These are phyloP conservation scores for Mobula birostris DNA, from an alignment of 2,113 vertebrate species.

Conservation along the genomic window DNA sequence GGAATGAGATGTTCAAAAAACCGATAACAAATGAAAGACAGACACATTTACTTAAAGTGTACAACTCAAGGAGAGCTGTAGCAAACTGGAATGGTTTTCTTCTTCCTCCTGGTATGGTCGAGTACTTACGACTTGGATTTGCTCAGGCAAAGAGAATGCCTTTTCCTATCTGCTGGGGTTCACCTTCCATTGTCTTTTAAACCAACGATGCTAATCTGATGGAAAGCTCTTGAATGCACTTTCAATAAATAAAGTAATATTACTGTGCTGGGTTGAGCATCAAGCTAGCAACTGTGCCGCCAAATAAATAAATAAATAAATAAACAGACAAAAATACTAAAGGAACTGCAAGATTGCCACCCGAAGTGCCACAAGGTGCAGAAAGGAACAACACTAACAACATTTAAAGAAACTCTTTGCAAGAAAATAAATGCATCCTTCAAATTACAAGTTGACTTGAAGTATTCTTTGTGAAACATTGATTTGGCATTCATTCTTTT, in stretches of 20 bases:
- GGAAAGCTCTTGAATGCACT: not conserved
- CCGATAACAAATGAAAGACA: not conserved
- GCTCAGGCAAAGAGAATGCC: not conserved
- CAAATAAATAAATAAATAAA: no score
- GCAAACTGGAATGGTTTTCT: not conserved
- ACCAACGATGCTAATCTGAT: not conserved
- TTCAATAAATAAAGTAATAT: not conserved
- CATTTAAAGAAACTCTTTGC: not conserved
- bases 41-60: not conserved
- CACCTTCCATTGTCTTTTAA: not conserved
- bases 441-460: not conserved
- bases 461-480: not conserved
- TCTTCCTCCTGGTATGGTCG: no score
- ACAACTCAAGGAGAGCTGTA: not conserved
- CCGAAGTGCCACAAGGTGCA: no score
- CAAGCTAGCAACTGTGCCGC: no score
- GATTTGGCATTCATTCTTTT: not conserved
- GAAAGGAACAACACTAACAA: no score
- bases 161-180: not conserved
- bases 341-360: no score
- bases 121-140: no score
- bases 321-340: no score
- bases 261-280: no score
- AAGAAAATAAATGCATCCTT: no score
- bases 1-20: not conserved